These are phyloP conservation scores for Pollenia amentaria DNA, from an alignment of 2,888 invertebrate species.

Conservation along the genomic window DNA sequence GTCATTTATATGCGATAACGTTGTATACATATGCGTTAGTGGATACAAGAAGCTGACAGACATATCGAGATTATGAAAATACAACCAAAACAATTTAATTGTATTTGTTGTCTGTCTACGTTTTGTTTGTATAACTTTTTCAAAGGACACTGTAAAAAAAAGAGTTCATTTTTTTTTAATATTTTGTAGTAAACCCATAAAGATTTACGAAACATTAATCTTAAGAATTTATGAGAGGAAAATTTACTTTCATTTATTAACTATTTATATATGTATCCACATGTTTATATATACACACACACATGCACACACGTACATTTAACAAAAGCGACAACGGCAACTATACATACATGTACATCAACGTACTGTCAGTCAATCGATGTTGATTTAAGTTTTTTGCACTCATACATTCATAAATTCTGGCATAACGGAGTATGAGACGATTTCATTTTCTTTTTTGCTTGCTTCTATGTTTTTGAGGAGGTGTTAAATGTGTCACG, in stretches of 20 bases:
- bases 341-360: background rate
- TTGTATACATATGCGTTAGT: background rate
- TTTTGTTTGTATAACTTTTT: slow-evolving; percentile 1
- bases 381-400: slow-evolving; percentile 65
- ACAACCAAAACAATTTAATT: slow-evolving; percentile 37
- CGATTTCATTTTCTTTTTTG: slow-evolving; percentile 23
- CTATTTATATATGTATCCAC: background rate
- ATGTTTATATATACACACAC: background rate
- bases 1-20: slow-evolving; percentile 36
- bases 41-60: slow-evolving; percentile 27
- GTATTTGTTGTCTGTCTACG: slow-evolving; percentile 7
- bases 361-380: slow-evolving; percentile 60
- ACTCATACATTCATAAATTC: slow-evolving; percentile 18
- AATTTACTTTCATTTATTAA: slow-evolving; percentile 58
- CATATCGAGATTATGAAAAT: slow-evolving; percentile 50
- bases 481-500: slow-evolving; percentile 81
- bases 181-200: slow-evolving; percentile 23
- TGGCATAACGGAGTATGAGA: slow-evolving; percentile 13
- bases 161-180: slow-evolving; percentile 50
- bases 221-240: slow-evolving; percentile 61
- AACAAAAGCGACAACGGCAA: background rate
- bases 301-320: background rate
- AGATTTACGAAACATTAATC: slow-evolving; percentile 71
- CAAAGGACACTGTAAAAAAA: slow-evolving; percentile 21
- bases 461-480: slow-evolving; percentile 62